Percentiles rank a stretch among this genome's conserved stretches.
These are phyloP conservation scores for Patagioenas fasciata DNA, from an alignment of 2,113 vertebrate genomes.

Conservation along the genomic window DNA sequence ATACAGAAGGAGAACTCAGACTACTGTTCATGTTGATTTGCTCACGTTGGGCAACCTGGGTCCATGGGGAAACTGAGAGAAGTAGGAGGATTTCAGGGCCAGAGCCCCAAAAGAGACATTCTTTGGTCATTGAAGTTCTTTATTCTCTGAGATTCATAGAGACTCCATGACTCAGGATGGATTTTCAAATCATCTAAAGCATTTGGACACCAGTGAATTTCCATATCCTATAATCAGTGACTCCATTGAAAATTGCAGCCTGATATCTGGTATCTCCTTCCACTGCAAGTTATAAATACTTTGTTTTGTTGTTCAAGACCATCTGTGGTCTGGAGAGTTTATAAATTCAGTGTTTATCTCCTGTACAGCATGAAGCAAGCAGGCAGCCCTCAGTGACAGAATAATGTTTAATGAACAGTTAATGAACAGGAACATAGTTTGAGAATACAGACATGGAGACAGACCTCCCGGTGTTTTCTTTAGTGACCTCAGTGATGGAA, in stretches of 20 bases:
- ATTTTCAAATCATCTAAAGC: background rate
- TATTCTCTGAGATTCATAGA: background rate
- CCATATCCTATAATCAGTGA: background rate
- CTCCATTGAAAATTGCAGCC: background rate
- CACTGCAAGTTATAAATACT: background rate
- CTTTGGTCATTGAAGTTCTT: background rate
- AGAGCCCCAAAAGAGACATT: background rate
- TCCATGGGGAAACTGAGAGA: background rate
- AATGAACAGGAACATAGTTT: slow-evolving; percentile 15
- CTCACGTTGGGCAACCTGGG: background rate
- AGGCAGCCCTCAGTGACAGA: background rate
- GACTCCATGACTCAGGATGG: background rate
- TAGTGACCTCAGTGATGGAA: slow-evolving; percentile 43
- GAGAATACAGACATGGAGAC: background rate
- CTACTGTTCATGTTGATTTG: background rate
- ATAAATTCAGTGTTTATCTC: background rate
- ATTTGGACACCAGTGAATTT: background rate
- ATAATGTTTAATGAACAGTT: slow-evolving; percentile 9
- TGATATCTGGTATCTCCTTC: background rate
- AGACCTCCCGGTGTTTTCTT: slow-evolving; percentile 36
- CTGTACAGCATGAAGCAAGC: background rate
- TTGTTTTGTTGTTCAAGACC: background rate
- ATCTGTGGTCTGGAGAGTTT: background rate
- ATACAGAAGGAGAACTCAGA: background rate
- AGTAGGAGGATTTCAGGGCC: background rate